Percentiles rank a stretch among this genome's conserved stretches.
phyloP scores from a whole-genome alignment of 1,140 invertebrate genomes.

The Drosophila obscura region DNA sequence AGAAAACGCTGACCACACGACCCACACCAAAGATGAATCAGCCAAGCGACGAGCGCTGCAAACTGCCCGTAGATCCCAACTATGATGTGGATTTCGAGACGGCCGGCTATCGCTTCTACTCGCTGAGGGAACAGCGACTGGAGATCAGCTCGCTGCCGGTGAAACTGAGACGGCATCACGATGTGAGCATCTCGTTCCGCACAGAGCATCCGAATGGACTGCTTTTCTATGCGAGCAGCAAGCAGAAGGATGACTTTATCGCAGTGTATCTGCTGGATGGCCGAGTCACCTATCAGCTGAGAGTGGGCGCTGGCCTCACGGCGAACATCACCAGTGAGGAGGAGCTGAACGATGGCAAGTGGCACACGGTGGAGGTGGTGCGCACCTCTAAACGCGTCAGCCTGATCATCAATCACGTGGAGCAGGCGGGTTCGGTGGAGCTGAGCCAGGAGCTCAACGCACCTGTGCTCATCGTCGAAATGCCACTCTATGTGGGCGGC shows the following conservation, averaged over 20 bases:
- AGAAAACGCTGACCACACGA: conserved; percentile 37
- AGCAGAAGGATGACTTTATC: conserved; percentile 89
- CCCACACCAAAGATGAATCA: conserved; percentile 55
- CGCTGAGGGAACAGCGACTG: conserved; percentile 88
- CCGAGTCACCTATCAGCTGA: conserved; percentile 89
- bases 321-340: conserved; percentile 85
- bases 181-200: conserved; percentile 92
- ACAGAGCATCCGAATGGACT: conserved; percentile 92
- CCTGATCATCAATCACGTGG: conserved; percentile 85
- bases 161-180: conserved; percentile 87
- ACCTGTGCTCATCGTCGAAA: conserved; percentile 86
- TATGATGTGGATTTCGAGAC: conserved; percentile 70
- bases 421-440: conserved; percentile 85
- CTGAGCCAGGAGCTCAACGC: conserved; percentile 85
- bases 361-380: conserved; percentile 91
- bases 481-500: conserved; percentile 93
- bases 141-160: conserved; percentile 87
- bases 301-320: conserved; percentile 88
- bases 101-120: conserved; percentile 85
- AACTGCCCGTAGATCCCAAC: conserved; percentile 84
- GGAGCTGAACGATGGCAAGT: conserved; percentile 92
- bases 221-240: conserved; percentile 91
- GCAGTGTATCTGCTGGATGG: conserved; percentile 92
- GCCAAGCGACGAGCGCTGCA: conserved; percentile 84
- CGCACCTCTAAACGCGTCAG: conserved; percentile 85